Conservation (phyloP, 2,888 invertebrate species). For the Limnephilus rhombicus region DNA sequence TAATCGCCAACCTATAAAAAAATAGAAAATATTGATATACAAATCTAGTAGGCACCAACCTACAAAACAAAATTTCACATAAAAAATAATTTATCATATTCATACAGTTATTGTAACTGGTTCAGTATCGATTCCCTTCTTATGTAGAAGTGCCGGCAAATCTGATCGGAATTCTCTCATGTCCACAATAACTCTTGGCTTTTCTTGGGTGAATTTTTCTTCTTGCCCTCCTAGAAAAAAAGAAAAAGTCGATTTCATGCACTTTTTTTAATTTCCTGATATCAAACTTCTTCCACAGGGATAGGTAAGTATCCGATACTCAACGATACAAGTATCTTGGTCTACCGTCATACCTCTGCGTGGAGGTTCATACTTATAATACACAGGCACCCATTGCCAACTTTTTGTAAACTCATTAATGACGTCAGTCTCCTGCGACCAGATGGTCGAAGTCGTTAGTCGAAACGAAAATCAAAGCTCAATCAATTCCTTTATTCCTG, state of each 20-base stretch:
- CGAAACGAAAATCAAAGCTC: too few species aligned
- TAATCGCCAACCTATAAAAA: conserved; percentile 93
- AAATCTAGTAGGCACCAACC: background rate
- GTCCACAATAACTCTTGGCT: conserved; percentile 89
- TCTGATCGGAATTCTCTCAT: conserved; percentile 99
- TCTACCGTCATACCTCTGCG: too few species aligned
- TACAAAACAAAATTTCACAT: background rate
- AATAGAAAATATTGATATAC: background rate
- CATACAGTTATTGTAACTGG: conserved; percentile 89
- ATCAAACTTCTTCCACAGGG: too few species aligned
- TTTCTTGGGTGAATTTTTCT: conserved; percentile 68
- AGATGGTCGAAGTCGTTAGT: too few species aligned
- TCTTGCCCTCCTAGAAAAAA: conserved; percentile 73
- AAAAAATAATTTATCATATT: background rate
- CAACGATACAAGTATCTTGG: too few species aligned
- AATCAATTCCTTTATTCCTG: too few species aligned
- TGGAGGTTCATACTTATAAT: too few species aligned
- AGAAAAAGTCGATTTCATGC: background rate
- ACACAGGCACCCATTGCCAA: too few species aligned
- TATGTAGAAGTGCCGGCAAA: conserved; percentile 94
- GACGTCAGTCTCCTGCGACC: too few species aligned
- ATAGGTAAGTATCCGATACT: too few species aligned
- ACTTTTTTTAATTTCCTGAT: too few species aligned
- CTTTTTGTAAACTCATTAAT: too few species aligned
- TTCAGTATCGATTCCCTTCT: conserved; percentile 93